Base-by-base conservation (phyloP, 2,888 invertebrate genomes). In the Julus scandinavius region DNA sequence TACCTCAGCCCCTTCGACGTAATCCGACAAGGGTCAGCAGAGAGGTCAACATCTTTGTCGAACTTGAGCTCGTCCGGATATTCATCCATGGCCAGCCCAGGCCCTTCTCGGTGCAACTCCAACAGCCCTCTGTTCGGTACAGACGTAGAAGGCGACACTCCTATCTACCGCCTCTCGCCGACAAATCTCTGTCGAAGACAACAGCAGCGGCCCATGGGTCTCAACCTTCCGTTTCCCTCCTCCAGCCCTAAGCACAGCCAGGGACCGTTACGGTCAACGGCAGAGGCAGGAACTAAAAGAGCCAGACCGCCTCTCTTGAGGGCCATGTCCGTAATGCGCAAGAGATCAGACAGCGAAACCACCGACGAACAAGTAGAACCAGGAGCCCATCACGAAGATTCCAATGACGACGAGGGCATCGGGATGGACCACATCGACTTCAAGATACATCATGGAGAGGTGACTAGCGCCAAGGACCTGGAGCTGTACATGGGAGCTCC, bases 51-150 rank as follows among this genome's bases (percentile, higher is more conserved):
- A 17, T 96, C 96, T 0, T 96, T 96, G 92, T 96, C 96, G 2
- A 96, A 96, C 92, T 93, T 96, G 80, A 96, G 96, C 90, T 96
- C 96, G 11, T 96, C 96, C 0, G 96, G 96, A 11, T 96, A 96
- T 92, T 96, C 96, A 90, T 96, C 96, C 2, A 96, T 96, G 95
- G 96, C 96, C 0, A 96, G 96, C 92, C 96, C 96, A 0, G 96
- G 96, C 0, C 96, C 96, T 5, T 96, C 96, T 0, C 93, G 96
- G 89, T 96, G 96, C 91, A 96, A 96, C 7, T 96, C 96, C 0
- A 96, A 95, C 91, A 96, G 96, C 92, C 96, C 96, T 0, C 92
- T 96, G 3, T 96, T 88, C 40, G 58, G 80, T n/a, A 72, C 83
- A 2, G 88, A 88, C 17, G 20, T 40, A 5, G 88, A 88, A 13